Base-by-base conservation (phyloP, 1,140 invertebrate species). In the Ceratoteleas bidentatus region DNA sequence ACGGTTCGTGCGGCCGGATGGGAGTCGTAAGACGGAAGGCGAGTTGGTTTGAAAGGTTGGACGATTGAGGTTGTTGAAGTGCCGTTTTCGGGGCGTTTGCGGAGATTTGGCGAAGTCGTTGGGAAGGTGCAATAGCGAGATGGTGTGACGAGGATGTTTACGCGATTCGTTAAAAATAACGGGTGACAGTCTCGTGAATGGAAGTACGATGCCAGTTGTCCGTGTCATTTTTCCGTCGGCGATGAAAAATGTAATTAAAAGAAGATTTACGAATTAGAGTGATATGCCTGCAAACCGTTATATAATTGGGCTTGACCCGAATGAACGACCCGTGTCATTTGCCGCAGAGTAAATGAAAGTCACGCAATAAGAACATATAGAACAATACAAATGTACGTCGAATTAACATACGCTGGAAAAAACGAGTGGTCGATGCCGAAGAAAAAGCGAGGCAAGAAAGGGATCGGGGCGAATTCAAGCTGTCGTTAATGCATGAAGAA, bases 361-460 rank as follows among this genome's bases (percentile, higher is more conserved):
- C 81, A 84, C 81, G 76, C 76, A 76, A 84, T 76, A 73, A 64
- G 64, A 62, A 47, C 69, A 75, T 65, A 76, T 70, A 79, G 75
- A 79, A 76, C 75, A 78, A 70, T 70, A 77, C 70, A 61, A 82
- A 66, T 56, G 65, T 62, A 74, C 60, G 73, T 40, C 68, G 60
- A 85, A 87, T 87, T 87, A 87, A 78, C 84, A 87, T 87, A 86
- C 74, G 65, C 9, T 62, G 36, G 62, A 58, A 82, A 80, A 69
- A 69, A 73, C 45, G 49, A 57, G 49, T 62, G 65, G 43, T 69
- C 61, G 62, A 82, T 62, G 69, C 2, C 34, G 40, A 65, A 62
- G 68, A 76, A 72, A 49, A 72, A 66, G 60, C n/a, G 40, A 66
- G 57, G 45, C 36, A 73, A 74, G 33, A 69, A 69, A 16, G 40